Evolutionary conservation across 30 jellyfish, hydroid and myxozoan species (phyloP).

Genomic region (Sanderia malayensis): DNA sequence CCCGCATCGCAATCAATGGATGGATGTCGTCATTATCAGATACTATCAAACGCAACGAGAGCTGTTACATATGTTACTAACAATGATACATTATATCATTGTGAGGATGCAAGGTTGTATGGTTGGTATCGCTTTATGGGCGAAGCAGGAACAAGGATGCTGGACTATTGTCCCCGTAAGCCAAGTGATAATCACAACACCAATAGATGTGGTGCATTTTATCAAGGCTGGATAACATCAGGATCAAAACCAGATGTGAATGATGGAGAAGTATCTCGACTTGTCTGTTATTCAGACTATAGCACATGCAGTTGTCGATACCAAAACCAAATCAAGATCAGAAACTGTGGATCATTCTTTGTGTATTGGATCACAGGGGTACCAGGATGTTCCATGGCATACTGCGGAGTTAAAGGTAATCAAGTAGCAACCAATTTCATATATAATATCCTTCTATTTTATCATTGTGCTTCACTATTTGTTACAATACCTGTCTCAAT

Average conservation of each 20-base stretch:
- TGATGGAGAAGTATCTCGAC: conserved; percentile 69
- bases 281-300: conserved; percentile 59
- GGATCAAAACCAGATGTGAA: conserved; percentile 10
- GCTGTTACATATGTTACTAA: conserved; percentile 20
- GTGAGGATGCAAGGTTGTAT: conserved; percentile 70
- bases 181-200: conserved; percentile 41
- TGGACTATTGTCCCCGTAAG: conserved; percentile 56
- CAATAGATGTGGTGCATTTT: conserved; percentile 68
- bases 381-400: conserved; percentile 74
- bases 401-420: conserved; percentile 60
- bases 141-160: conserved; percentile 53
- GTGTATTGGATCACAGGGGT: conserved; percentile 81
- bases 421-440: neutral
- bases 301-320: conserved; percentile 67
- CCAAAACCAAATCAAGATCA: conserved; percentile 37
- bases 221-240: conserved; percentile 75
- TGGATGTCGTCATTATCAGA: conserved; percentile 54
- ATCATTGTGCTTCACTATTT: no score
- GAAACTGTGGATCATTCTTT: conserved; percentile 79
- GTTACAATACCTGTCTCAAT: no score
- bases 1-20: conserved; percentile 22
- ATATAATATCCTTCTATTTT: neutral
- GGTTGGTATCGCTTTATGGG: conserved; percentile 83
- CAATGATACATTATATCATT: conserved; percentile 29
- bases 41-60: conserved; percentile 56